Percentiles rank a stretch among this genome's conserved stretches.
phyloP scores from a whole-genome alignment of 2,888 invertebrate genomes.

The Dusona sp. region DNA sequence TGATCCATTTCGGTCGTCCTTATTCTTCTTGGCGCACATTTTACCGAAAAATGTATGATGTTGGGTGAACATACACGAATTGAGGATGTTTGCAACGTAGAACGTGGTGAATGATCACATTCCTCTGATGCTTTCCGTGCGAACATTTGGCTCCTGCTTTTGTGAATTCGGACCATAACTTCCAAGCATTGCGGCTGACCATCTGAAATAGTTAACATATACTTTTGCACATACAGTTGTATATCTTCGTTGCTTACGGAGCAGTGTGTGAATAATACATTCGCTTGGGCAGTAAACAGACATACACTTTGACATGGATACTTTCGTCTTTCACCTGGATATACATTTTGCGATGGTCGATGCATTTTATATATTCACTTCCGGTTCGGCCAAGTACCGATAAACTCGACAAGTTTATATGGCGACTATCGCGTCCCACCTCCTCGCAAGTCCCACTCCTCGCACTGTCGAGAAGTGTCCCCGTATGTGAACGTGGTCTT shows the following conservation, averaged over 20 bases:
- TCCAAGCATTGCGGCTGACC: constrained; percentile 34
- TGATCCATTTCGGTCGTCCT: constrained; percentile 11
- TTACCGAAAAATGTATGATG: constrained; percentile 46
- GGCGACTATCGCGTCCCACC: constrained; percentile 59
- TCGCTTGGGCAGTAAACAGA: constrained; percentile 9
- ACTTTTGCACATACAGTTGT: not conserved
- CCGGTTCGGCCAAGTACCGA: constrained; percentile 74
- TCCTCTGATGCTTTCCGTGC: constrained; percentile 32
- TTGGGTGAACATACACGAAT: not conserved
- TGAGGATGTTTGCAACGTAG: constrained; percentile 2
- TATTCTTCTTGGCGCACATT: constrained; percentile 3
- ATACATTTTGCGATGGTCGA: constrained; percentile 66
- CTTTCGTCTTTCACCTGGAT: constrained; percentile 62
- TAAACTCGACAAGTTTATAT: constrained; percentile 75
- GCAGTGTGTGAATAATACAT: constrained; percentile 8
- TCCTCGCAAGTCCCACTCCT: constrained; percentile 55
- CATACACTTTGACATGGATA: constrained; percentile 17
- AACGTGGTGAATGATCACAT: constrained; percentile 13
- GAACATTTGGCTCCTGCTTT: constrained; percentile 27
- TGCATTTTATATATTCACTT: constrained; percentile 76
- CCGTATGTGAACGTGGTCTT: constrained; percentile 37
- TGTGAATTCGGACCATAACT: constrained; percentile 22
- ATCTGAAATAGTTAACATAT: constrained; percentile 30
- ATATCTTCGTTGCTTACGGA: not conserved
- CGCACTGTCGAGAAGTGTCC: constrained; percentile 54